Evolutionary conservation across 2,797 vertebrate genomes (phyloP).

Genomic region (Siniperca scherzeri): DNA sequence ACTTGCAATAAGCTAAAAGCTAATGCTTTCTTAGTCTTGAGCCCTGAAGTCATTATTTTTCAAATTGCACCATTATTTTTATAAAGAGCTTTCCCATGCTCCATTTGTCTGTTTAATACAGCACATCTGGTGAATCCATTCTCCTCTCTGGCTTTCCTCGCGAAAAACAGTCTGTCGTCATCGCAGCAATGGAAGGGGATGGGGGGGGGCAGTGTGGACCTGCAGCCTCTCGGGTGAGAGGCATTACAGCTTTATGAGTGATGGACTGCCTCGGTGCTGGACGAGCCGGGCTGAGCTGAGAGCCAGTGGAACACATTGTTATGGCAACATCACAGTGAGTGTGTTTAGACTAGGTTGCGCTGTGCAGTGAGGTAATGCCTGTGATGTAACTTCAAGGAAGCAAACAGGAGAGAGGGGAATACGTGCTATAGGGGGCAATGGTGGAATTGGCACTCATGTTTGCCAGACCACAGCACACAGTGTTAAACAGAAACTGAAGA

Average conservation of each 20-base stretch:
- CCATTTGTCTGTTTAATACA: conserved; percentile 73
- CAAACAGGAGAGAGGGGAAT: conserved; percentile 55
- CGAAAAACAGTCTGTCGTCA: conserved; percentile 70
- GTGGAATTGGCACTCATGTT: conserved; percentile 60
- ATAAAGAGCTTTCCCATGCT: conserved; percentile 72
- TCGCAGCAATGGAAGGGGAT: conserved; percentile 10
- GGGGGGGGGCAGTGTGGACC: conserved; percentile 11
- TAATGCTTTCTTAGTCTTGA: conserved; percentile 39
- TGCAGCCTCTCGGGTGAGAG: conserved; percentile 63
- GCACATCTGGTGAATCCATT: conserved; percentile 79
- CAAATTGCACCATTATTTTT: conserved; percentile 66
- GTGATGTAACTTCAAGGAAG: conserved; percentile 82
- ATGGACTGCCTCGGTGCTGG: conserved; percentile 62
- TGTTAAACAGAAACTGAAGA: conserved; percentile 50
- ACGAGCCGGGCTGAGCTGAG: conserved; percentile 14
- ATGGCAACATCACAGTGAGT: conserved; percentile 83
- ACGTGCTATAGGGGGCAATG: conserved; percentile 46
- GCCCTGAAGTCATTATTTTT: conserved; percentile 63
- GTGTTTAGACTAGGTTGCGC: conserved; percentile 78
- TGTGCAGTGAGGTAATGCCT: conserved; percentile 81
- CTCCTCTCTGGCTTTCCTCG: conserved; percentile 50
- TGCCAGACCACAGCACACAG: conserved; percentile 68
- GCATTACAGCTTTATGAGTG: conserved; percentile 67
- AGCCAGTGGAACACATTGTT: conserved; percentile 78
- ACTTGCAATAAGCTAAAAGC: conserved; percentile 39